These are phyloP conservation scores for Parasteatoda tepidariorum DNA, from an alignment of 1,140 invertebrate species.

Conservation along the genomic window DNA sequence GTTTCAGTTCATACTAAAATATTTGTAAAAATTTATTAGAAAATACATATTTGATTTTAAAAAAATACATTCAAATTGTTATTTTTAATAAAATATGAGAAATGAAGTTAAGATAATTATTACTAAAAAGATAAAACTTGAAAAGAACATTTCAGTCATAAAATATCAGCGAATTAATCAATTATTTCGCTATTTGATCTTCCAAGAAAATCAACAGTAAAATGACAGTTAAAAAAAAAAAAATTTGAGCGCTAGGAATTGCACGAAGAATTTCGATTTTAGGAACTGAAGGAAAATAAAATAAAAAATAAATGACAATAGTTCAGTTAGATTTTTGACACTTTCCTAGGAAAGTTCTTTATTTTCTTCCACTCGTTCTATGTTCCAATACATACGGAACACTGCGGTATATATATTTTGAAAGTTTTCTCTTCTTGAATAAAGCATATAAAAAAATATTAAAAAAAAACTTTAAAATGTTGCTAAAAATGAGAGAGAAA, in stretches of 20 bases:
- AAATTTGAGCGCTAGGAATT: too few species aligned
- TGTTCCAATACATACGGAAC: slow-evolving; percentile 50
- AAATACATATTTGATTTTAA: too few species aligned
- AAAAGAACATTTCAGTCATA: too few species aligned
- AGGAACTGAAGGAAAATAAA: neutral
- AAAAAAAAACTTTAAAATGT: neutral
- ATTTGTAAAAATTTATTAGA: too few species aligned
- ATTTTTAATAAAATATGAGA: too few species aligned
- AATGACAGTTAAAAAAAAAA: neutral
- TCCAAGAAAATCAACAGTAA: neutral
- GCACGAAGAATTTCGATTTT: too few species aligned
- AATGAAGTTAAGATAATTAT: too few species aligned
- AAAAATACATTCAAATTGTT: too few species aligned
- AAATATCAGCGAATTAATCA: too few species aligned
- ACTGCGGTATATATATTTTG: slow-evolving; percentile 56
- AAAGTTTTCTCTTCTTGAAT: slow-evolving; percentile 36
- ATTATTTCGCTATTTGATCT: too few species aligned
- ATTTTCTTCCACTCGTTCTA: slow-evolving; percentile 4
- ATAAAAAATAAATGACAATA: slow-evolving; percentile 28
- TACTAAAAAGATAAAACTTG: too few species aligned
- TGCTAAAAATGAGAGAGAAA: slow-evolving; percentile 1
- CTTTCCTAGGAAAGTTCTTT: slow-evolving; percentile 16
- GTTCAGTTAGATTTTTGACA: slow-evolving; percentile 53
- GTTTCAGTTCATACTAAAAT: too few species aligned
- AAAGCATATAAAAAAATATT: slow-evolving; percentile 1